Conservation (phyloP, 2,888 invertebrate genomes). For the Dolomedes plantarius region DNA sequence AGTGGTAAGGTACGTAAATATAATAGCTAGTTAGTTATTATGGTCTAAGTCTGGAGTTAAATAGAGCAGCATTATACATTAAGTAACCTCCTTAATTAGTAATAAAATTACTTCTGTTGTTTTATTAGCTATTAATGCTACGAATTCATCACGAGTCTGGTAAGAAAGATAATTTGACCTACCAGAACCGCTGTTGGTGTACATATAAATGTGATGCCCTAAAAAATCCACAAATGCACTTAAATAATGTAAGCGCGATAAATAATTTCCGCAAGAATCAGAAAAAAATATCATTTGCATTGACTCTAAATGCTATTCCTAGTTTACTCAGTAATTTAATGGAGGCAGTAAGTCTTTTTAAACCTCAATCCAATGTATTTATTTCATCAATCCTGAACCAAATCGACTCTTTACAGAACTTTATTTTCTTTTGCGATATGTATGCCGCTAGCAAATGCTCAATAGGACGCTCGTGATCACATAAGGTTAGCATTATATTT, state of each 20-base stretch:
- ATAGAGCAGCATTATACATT: too few species aligned
- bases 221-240: too few species aligned
- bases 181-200: too few species aligned
- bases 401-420: neutral
- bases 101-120: too few species aligned
- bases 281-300: neutral
- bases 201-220: too few species aligned
- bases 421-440: neutral
- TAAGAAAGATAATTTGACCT: too few species aligned
- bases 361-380: neutral
- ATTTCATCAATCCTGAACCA: neutral
- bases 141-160: too few species aligned
- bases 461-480: neutral
- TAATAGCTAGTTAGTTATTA: neutral
- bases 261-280: neutral
- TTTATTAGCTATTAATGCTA: too few species aligned
- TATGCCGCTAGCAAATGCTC: neutral
- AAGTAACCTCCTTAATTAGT: too few species aligned
- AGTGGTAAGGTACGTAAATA: too few species aligned
- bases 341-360: neutral
- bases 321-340: neutral
- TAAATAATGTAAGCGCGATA: too few species aligned
- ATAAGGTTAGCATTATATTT: too few species aligned
- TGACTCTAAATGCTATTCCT: neutral
- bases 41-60: neutral